Percentiles rank a stretch among this genome's conserved stretches.
These are phyloP conservation scores for Neodiprion lecontei DNA, from an alignment of 1,140 invertebrate genomes.

Conservation along the genomic window DNA sequence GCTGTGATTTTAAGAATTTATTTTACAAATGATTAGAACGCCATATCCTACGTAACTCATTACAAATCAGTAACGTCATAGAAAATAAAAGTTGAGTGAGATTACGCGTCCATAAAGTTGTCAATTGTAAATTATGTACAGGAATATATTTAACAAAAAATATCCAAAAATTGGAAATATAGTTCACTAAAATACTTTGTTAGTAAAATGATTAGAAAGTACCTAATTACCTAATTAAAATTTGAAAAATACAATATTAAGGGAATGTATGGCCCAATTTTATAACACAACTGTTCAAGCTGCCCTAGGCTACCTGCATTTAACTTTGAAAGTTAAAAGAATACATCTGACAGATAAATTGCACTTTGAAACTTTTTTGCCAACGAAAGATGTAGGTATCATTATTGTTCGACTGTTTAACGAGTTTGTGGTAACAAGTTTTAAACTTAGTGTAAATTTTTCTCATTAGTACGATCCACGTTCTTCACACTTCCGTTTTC, in stretches of 20 bases:
- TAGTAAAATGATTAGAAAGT: not conserved
- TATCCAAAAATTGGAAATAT: not conserved
- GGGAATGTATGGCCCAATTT: not conserved
- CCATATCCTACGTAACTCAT: no score
- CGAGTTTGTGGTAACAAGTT: not conserved
- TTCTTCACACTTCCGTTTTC: conserved; percentile 46
- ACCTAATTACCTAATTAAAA: not conserved
- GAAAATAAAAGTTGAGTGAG: not conserved
- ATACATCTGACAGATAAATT: not conserved
- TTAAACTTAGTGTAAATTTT: not conserved
- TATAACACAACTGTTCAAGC: not conserved
- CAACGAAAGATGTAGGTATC: no score
- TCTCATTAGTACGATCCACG: not conserved
- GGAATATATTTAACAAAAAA: not conserved
- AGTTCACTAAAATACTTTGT: not conserved
- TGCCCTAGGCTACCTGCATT: not conserved
- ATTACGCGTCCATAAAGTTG: not conserved
- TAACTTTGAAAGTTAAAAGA: not conserved
- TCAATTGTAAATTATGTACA: not conserved
- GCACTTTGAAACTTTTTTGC: not conserved
- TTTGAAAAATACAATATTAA: not conserved
- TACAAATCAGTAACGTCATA: not conserved
- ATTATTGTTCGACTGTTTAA: not conserved
- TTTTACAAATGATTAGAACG: no score
- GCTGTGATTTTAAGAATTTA: not conserved